Evolutionary conservation across 92 coral and sea anemone species (phyloP).

Genomic region (Desmophyllum pertusum): DNA sequence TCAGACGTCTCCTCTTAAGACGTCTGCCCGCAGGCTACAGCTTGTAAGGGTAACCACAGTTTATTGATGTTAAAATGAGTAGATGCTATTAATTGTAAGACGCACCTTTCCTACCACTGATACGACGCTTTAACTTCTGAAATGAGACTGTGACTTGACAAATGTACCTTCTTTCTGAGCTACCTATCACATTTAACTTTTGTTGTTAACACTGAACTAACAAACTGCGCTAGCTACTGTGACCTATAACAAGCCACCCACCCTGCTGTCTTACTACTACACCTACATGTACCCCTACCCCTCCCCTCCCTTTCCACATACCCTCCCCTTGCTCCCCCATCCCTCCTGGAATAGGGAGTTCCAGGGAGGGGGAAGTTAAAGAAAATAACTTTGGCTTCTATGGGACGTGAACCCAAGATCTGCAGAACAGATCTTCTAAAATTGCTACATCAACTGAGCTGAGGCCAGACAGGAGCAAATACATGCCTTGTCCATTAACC

Average conservation of each 20-base stretch:
- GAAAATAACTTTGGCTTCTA: no score
- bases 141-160: constrained; percentile 48
- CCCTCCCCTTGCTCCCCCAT: neutral
- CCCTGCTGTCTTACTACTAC: neutral
- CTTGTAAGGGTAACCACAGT: no score
- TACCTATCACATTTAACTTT: constrained; percentile 23
- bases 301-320: no score
- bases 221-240: neutral
- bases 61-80: no score
- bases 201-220: constrained; percentile 9
- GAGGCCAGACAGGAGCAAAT: no score
- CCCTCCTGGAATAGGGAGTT: neutral
- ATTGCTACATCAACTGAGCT: no score
- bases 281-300: neutral
- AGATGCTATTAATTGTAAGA: neutral
- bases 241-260: neutral
- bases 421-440: no score
- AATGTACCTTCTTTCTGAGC: constrained; percentile 48
- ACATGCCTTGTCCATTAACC: no score
- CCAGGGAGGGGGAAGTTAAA: no score
- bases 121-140: constrained; percentile 6
- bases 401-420: no score
- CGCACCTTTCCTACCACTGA: constrained; percentile 39
- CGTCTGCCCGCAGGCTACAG: neutral
- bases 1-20: no score